These are phyloP conservation scores for Drosophila kepulauana DNA, from an alignment of 1,140 invertebrate species.

Conservation along the genomic window DNA sequence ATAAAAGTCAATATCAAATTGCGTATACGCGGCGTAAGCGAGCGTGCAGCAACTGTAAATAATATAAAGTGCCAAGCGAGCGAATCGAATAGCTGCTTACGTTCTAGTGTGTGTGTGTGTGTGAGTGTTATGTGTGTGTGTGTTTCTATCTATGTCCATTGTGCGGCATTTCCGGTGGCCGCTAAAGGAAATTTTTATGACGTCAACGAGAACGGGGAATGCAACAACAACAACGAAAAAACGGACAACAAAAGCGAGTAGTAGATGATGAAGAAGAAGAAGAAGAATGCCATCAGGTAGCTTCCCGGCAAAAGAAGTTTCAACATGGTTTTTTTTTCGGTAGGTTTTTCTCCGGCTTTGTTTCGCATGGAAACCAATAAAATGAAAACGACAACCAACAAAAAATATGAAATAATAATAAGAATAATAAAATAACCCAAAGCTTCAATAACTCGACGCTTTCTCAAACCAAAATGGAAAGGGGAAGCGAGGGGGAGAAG, in stretches of 20 bases:
- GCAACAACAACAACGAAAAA: constrained; percentile 20
- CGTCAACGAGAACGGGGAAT: constrained; percentile 61
- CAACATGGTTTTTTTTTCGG: constrained; percentile 30
- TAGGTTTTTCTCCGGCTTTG: constrained; percentile 27
- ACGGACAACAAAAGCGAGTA: constrained; percentile 16
- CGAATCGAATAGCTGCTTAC: background rate
- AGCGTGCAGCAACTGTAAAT: constrained; percentile 36
- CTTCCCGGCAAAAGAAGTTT: constrained; percentile 28
- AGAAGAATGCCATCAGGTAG: constrained; percentile 26
- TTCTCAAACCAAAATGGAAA: constrained; percentile 9
- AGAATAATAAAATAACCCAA: constrained; percentile 39
- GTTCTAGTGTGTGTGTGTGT: background rate
- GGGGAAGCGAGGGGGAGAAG: background rate
- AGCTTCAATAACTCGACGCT: constrained; percentile 27
- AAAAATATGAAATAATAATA: constrained; percentile 44
- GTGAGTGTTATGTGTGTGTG: background rate
- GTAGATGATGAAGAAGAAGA: background rate
- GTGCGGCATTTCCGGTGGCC: constrained; percentile 71
- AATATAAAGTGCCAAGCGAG: constrained; percentile 7
- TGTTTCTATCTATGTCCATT: constrained; percentile 39
- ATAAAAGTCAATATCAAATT: constrained; percentile 49
- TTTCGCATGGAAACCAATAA: constrained; percentile 55
- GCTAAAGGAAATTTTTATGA: constrained; percentile 76
- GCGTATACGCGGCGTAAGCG: constrained; percentile 63
- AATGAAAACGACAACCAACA: too few species aligned